These are phyloP conservation scores for Hedya salicella DNA, from an alignment of 2,888 invertebrate species.

Conservation along the genomic window DNA sequence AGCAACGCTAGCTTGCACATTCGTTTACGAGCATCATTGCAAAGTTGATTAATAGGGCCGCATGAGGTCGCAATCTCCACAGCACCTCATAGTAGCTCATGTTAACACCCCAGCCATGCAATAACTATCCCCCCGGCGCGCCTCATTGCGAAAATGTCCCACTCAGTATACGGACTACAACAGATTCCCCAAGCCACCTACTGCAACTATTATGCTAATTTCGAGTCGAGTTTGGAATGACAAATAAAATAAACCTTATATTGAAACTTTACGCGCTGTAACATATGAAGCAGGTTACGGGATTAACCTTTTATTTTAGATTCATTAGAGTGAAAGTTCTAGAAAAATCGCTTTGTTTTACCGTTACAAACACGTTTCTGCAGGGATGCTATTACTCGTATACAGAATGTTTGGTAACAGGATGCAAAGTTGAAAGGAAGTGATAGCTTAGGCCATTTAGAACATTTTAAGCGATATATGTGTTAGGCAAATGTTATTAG, in stretches of 20 bases:
- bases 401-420: too few species aligned
- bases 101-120: conserved; percentile 43
- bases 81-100: conserved; percentile 47
- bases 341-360: too few species aligned
- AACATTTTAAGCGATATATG: too few species aligned
- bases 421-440: too few species aligned
- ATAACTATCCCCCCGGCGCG: conserved; percentile 35
- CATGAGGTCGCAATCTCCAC: conserved; percentile 46
- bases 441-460: too few species aligned
- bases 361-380: too few species aligned
- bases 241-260: conserved; percentile 19
- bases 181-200: conserved; percentile 38
- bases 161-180: conserved; percentile 30
- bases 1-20: conserved; percentile 46
- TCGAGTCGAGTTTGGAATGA: conserved; percentile 20
- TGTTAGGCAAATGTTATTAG: too few species aligned
- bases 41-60: conserved; percentile 47
- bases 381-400: too few species aligned
- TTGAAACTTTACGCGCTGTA: conserved; percentile 6
- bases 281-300: conserved; percentile 3
- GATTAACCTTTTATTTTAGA: not conserved
- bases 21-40: conserved; percentile 27
- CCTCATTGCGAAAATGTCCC: conserved; percentile 39
- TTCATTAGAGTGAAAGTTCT: too few species aligned
- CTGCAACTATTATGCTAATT: conserved; percentile 41